Percentiles rank a stretch among this genome's conserved stretches.
Conservation (phyloP, 1,140 invertebrate species). For the Drosophila eugracilis region DNA sequence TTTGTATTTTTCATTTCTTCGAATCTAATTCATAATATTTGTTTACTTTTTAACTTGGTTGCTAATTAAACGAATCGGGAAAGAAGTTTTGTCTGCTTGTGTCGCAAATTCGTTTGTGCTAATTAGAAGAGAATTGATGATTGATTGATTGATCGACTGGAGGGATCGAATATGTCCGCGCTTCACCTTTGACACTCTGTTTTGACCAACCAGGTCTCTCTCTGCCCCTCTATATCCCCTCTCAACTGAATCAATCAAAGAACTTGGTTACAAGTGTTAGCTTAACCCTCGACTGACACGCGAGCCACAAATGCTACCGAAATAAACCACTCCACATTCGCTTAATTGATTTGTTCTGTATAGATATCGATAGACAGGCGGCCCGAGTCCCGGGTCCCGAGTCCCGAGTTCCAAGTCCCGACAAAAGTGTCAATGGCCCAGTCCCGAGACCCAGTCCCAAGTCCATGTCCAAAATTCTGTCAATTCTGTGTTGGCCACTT, state of each 20-base stretch:
- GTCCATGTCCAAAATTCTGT: constrained; percentile 27
- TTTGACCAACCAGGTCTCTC: neutral
- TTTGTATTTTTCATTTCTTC: neutral
- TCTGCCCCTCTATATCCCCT: neutral
- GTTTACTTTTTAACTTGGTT: constrained; percentile 21
- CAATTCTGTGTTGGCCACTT: constrained; percentile 15
- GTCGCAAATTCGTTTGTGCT: constrained; percentile 33
- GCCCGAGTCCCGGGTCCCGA: neutral
- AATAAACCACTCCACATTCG: constrained; percentile 44
- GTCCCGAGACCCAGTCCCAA: constrained; percentile 21
- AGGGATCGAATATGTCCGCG: constrained; percentile 1
- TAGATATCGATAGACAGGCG: constrained; percentile 31
- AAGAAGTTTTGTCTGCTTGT: constrained; percentile 20
- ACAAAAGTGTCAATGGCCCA: constrained; percentile 28
- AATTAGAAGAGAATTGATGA: constrained; percentile 15
- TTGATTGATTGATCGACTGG: constrained; percentile 14
- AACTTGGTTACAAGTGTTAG: constrained; percentile 41
- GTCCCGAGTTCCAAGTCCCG: constrained; percentile 3
- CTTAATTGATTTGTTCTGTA: constrained; percentile 59
- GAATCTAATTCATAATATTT: constrained; percentile 22
- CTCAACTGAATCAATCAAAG: constrained; percentile 6
- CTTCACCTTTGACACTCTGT: constrained; percentile 32
- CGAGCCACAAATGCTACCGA: constrained; percentile 30
- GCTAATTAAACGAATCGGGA: constrained; percentile 32
- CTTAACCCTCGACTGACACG: constrained; percentile 42